Conservation (phyloP, 2,113 vertebrate species). For the Hippocampus comes region DNA sequence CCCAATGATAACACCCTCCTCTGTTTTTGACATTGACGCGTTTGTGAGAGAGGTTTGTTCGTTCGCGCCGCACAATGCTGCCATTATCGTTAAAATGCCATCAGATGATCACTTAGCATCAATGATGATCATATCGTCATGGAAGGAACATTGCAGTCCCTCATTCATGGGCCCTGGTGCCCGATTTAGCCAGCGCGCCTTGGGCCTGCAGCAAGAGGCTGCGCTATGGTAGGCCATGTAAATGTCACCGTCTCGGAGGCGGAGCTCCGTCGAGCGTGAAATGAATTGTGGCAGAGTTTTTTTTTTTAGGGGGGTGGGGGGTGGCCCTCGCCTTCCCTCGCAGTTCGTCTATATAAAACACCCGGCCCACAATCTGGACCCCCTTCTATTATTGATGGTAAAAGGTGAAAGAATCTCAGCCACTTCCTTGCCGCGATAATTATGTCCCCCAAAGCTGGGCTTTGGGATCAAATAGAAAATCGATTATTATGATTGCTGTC, state of each 20-base stretch:
- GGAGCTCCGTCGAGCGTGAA: conserved; percentile 71
- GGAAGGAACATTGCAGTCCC: conserved; percentile 4
- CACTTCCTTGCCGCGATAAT: conserved; percentile 17
- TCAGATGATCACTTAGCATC: conserved; percentile 1
- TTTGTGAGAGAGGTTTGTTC: too few relatives aligned
- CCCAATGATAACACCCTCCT: too few relatives aligned
- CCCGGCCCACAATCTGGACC: conserved; percentile 34
- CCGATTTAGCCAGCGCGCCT: conserved; percentile 67
- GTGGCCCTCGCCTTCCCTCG: conserved; percentile 56
- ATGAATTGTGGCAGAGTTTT: conserved; percentile 75
- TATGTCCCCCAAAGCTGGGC: conserved; percentile 19
- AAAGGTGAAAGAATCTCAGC: conserved; percentile 8
- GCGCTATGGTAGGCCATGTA: conserved; percentile 68
- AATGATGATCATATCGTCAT: background rate
- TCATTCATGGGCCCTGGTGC: conserved; percentile 56
- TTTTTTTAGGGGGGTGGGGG: too few relatives aligned
- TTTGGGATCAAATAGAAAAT: conserved; percentile 23
- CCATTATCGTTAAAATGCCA: conserved; percentile 12
- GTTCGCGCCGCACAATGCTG: background rate
- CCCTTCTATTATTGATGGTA: conserved; percentile 40
- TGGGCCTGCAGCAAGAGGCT: conserved; percentile 61
- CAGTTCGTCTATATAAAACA: conserved; percentile 43
- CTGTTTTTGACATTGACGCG: too few relatives aligned
- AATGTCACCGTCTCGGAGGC: conserved; percentile 72
- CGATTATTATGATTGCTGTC: conserved; percentile 15